Base-by-base conservation (phyloP, 2,888 invertebrate genomes). In the Nemapogon koenigi region DNA sequence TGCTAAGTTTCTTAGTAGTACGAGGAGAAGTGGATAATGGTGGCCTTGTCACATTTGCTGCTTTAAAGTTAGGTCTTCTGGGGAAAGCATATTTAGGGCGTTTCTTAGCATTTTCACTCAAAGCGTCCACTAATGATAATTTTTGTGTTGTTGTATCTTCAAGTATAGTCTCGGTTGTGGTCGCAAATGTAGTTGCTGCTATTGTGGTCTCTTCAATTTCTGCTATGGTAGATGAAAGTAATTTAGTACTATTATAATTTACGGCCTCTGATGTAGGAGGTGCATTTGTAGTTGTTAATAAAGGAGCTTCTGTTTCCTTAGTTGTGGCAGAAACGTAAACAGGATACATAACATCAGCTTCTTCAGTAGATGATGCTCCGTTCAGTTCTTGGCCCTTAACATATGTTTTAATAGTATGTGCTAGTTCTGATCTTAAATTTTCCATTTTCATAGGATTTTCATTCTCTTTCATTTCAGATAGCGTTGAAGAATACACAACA, bases 401-500 rank as follows among this genome's bases (percentile, higher is more conserved):
- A 45, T 58, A 69, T 14, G 71, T 73, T 16, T 66, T 53, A 33
- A 71, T 68, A 39, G 61, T 71, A 4, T 59, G 57, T 19, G 60
- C 65, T 7, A 52, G 50, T 47, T 69, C 69, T 22, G 70, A 59
- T 50, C 67, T 63, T 2, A 65, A 40, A 2, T 68, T 52, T 38
- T 70, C 53, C 14, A 68, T 44, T 46, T 72, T 67, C 1, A 66
- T 67, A 13, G 65, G 60, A 37, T 64, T 67, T 2, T 49, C 57
- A 25, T 65, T 57, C 41, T 73, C 63, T 41, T 62, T 54, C 46
- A 66, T 63, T 18, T 49, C 61, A 14, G 61, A 52, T 16, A 60
- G 50, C 8, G 76, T 58, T 6, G 75, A 65, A 3, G 81, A 81
- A 47, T 80, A 81, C 1, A 81, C 75, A 2, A 76, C 53, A 49